Conservation (phyloP, 2,888 invertebrate species). For the Sarcophaga rosellei region DNA sequence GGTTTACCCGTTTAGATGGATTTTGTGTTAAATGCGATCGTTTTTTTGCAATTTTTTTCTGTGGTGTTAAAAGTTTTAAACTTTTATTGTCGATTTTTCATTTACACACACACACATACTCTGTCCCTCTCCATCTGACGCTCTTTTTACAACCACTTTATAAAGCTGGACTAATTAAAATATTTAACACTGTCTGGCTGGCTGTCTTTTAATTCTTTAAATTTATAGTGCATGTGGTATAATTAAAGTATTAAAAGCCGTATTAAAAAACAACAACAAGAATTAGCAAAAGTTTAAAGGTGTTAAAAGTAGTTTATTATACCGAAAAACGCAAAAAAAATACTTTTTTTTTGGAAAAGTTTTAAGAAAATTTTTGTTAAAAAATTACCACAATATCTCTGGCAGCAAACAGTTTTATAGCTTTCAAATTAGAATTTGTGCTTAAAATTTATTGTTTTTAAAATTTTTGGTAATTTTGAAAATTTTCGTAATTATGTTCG, state of each 20-base stretch:
- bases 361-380: not conserved
- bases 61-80: not conserved
- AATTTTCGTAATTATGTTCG: no score
- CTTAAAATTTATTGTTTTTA: no score
- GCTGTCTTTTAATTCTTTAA: constrained; percentile 20
- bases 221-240: constrained; percentile 33
- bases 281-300: no score
- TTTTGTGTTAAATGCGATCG: not conserved
- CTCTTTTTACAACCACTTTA: constrained; percentile 9
- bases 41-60: not conserved
- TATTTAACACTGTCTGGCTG: constrained; percentile 37
- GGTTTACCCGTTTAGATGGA: not conserved
- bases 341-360: no score
- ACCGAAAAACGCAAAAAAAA: no score
- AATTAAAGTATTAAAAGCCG: not conserved
- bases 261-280: no score
- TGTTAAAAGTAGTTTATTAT: no score
- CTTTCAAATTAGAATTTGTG: no score
- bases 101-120: not conserved
- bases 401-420: no score
- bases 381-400: no score
- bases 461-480: no score
- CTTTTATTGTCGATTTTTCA: not conserved
- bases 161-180: constrained; percentile 47
- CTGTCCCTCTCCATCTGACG: not conserved